Percentiles rank a stretch among this genome's conserved stretches.
phyloP scores from a whole-genome alignment of 2,888 invertebrate genomes.

The Ashinkailepas kermadecensis region DNA sequence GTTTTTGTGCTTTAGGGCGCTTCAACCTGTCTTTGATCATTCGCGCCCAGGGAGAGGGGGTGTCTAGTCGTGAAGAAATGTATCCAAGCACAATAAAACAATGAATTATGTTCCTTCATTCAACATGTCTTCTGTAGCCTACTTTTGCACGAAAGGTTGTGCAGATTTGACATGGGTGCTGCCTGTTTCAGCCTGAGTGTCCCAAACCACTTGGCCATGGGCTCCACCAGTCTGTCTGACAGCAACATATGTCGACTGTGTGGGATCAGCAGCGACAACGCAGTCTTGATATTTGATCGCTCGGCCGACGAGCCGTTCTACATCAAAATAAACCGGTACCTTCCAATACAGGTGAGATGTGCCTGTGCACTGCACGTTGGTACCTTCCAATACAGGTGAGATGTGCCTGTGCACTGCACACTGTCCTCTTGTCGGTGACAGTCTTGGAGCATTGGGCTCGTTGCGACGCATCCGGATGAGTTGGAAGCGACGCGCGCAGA shows the following conservation, averaged over 20 bases:
- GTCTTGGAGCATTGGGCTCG: background rate
- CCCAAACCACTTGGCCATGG: background rate
- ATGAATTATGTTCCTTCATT: too few species aligned
- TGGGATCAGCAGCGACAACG: background rate
- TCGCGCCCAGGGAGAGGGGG: too few species aligned
- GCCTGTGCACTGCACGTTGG: background rate
- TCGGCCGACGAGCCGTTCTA: background rate
- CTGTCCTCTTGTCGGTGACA: background rate
- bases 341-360: background rate
- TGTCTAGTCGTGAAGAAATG: too few species aligned
- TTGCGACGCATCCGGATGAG: too few species aligned
- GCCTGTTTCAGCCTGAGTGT: too few species aligned
- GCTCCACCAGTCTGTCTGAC: background rate
- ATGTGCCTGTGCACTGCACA: background rate
- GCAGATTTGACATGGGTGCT: too few species aligned
- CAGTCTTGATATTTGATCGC: background rate
- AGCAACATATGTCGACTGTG: slow-evolving; percentile 2
- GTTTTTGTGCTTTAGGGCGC: too few species aligned
- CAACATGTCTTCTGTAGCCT: too few species aligned
- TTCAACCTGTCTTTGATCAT: too few species aligned
- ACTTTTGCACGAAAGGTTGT: too few species aligned
- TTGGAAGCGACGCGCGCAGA: too few species aligned
- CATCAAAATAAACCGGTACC: background rate
- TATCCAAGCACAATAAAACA: too few species aligned
- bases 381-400: background rate